Conservation (phyloP, 2,113 vertebrate species). For the Pterocles orientalis region DNA sequence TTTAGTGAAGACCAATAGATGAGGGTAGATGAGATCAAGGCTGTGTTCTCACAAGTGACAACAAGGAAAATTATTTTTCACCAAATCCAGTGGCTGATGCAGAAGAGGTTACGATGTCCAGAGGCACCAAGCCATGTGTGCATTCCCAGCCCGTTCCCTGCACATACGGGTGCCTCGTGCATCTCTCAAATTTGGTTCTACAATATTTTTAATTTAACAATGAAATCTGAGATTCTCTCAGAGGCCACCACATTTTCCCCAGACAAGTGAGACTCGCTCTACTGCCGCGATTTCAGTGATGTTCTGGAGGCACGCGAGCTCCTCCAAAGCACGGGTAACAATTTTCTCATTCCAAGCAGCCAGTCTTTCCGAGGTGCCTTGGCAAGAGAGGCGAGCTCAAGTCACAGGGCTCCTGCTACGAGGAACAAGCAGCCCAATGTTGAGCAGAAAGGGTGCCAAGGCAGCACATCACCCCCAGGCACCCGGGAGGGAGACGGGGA, state of each 20-base stretch:
- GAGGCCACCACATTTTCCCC: slow-evolving; percentile 3
- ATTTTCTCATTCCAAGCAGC: neutral
- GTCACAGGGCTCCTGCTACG: neutral
- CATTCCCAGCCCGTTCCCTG: neutral
- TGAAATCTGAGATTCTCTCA: neutral
- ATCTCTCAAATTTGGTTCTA: neutral
- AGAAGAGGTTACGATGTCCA: accelerated
- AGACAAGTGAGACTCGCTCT: neutral
- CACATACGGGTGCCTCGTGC: neutral
- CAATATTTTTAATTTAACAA: neutral
- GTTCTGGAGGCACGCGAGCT: neutral
- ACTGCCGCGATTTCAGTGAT: neutral
- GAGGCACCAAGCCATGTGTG: accelerated
- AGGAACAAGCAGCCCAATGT: neutral
- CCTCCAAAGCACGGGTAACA: neutral
- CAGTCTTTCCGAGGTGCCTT: neutral
- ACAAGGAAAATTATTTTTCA: neutral
- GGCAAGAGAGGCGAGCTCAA: neutral
- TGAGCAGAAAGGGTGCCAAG: neutral
- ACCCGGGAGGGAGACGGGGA: neutral
- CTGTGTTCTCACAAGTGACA: neutral
- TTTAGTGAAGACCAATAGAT: neutral
- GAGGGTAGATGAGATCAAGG: accelerated
- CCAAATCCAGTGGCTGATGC: neutral
- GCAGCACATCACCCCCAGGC: neutral